Conservation (phyloP, 2,113 vertebrate species). For the Acanthisitta chloris region DNA sequence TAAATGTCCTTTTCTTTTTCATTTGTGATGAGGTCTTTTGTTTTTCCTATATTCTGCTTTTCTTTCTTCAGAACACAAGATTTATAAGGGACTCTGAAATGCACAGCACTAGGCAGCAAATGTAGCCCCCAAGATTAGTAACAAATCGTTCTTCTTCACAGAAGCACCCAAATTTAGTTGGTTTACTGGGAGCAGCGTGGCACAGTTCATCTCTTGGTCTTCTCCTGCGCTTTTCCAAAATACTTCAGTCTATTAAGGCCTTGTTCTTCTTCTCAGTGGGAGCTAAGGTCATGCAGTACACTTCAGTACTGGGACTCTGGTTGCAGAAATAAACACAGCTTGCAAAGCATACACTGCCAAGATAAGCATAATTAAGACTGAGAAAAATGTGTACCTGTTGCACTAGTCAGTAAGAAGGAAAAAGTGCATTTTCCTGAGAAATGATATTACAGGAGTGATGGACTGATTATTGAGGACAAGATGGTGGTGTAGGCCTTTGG, state of each 20-base stretch:
- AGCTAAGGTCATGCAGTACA: neutral
- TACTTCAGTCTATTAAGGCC: neutral
- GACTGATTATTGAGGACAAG: neutral
- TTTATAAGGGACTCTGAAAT: neutral
- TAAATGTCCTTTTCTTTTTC: neutral
- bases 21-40: neutral
- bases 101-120: neutral
- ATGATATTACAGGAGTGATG: neutral
- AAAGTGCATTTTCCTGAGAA: neutral
- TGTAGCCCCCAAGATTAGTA: neutral
- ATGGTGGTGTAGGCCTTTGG: neutral
- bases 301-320: neutral
- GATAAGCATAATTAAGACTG: neutral
- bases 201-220: rapidly evolving
- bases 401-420: neutral
- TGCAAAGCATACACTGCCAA: neutral
- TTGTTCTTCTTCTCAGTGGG: neutral
- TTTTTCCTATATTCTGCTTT: neutral
- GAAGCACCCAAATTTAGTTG: neutral
- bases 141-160: neutral
- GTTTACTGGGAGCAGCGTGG: neutral
- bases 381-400: neutral
- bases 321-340: neutral
- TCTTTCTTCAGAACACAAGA: neutral
- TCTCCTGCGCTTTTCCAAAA: neutral